Conservation (phyloP, 2,888 invertebrate genomes). For the Thysanoteuthis rhombus region DNA sequence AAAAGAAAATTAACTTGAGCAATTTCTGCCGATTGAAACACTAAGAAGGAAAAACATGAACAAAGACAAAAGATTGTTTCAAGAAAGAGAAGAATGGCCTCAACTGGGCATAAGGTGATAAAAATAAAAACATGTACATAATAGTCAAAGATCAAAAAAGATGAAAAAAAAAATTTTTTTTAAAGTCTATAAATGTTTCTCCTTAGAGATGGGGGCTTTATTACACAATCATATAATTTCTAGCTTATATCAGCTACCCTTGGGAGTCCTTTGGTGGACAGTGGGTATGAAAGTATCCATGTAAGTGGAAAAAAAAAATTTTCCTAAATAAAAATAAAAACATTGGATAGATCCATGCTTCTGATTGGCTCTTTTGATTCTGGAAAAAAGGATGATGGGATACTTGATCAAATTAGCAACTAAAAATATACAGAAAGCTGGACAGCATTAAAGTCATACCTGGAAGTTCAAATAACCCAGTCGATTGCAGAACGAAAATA, state of each 20-base stretch:
- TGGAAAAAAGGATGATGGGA: background rate
- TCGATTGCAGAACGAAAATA: background rate
- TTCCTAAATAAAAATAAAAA: too few species aligned
- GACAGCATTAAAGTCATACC: background rate
- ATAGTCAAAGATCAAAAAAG: background rate
- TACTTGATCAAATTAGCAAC: background rate
- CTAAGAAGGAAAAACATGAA: background rate
- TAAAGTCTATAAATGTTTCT: background rate
- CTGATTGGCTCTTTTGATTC: background rate
- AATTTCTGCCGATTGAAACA: background rate
- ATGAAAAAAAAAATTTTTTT: rapidly evolving
- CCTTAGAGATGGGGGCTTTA: background rate
- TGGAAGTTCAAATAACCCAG: background rate
- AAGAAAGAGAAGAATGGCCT: too few species aligned
- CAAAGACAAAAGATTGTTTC: background rate
- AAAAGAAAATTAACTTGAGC: background rate
- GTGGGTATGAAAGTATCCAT: background rate
- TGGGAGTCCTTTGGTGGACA: background rate
- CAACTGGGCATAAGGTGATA: background rate
- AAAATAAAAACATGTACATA: background rate
- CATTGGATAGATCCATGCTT: background rate
- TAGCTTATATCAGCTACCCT: background rate
- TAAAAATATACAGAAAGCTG: background rate
- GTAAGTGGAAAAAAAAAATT: too few species aligned
- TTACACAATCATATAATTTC: background rate